Evolutionary conservation across 2,113 vertebrate genomes (phyloP).

Genomic region (Eulemur macaco): DNA sequence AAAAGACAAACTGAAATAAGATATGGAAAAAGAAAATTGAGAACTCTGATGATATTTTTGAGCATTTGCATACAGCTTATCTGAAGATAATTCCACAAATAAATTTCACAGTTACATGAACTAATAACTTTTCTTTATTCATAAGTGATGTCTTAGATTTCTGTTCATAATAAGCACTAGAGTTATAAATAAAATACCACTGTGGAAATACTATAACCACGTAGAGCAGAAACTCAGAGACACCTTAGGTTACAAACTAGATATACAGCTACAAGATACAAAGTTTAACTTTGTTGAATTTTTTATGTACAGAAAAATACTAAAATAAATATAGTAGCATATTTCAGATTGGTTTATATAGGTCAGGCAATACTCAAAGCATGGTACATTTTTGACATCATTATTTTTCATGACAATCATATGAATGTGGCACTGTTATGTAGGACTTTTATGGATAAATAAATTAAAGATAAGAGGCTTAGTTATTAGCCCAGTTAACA

Average conservation of each 20-base stretch:
- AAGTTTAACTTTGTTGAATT: background rate
- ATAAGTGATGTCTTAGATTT: background rate
- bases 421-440: background rate
- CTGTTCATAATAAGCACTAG: background rate
- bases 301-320: background rate
- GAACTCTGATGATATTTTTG: background rate
- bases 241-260: background rate
- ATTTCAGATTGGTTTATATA: background rate
- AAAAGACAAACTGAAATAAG: background rate
- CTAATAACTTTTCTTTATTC: background rate
- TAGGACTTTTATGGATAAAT: background rate
- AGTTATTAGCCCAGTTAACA: background rate
- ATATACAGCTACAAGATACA: background rate
- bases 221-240: background rate
- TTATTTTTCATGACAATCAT: background rate
- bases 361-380: background rate
- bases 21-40: background rate
- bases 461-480: background rate
- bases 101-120: background rate
- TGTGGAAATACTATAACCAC: background rate
- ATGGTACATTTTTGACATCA: background rate
- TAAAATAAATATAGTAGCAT: background rate
- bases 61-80: background rate
- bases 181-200: background rate
- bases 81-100: background rate